Percentiles rank a stretch among this genome's conserved stretches.
Evolutionary conservation across 2,113 vertebrate genomes (phyloP).

Genomic region (Pandion haliaetus): DNA sequence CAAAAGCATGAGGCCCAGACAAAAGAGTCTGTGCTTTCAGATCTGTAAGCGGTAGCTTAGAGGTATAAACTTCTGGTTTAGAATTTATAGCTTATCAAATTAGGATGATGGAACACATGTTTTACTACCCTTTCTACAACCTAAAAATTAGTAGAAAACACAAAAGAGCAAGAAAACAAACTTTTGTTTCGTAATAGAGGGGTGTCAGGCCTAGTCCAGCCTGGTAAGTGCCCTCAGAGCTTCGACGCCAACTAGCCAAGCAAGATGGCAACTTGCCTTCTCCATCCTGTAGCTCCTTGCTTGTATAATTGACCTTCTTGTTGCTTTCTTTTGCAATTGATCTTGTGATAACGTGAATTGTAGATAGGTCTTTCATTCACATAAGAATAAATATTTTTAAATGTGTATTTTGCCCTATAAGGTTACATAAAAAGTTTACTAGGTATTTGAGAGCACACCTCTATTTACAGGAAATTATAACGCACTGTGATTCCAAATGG

Average conservation of each 20-base stretch:
- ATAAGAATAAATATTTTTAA: background rate
- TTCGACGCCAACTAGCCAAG: accelerated
- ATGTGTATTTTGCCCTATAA: background rate
- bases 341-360: background rate
- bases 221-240: background rate
- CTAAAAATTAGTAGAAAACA: background rate
- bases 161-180: background rate
- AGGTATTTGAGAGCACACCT: background rate
- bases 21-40: background rate
- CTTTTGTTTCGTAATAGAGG: background rate
- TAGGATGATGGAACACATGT: background rate
- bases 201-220: too few species aligned
- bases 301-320: background rate
- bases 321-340: background rate
- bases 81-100: background rate
- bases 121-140: background rate
- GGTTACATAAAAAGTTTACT: background rate
- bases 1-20: background rate
- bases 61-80: background rate
- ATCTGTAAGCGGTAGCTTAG: background rate
- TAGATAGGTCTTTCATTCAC: background rate
- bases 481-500: background rate
- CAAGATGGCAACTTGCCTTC: background rate
- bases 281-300: background rate
- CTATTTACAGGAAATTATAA: background rate